A percentile compares a stretch with the other conserved stretches of the same genome.
Evolutionary conservation across 92 coral and sea anemone genomes (phyloP).

Genomic region (Desmophyllum pertusum): DNA sequence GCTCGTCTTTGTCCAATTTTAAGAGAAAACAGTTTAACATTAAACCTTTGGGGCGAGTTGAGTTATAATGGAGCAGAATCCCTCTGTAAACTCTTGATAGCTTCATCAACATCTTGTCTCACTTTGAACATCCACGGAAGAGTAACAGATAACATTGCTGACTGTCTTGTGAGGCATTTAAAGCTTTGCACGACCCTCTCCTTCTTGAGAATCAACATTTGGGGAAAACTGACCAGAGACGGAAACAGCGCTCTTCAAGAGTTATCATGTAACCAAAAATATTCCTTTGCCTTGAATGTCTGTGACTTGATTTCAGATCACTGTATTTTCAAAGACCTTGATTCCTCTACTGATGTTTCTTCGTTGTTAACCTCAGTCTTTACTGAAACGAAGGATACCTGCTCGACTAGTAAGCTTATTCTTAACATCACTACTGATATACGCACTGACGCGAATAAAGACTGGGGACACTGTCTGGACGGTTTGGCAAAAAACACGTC

Average conservation of each 20-base stretch:
- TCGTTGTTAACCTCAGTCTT: background rate
- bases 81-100: background rate
- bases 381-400: no score
- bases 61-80: background rate
- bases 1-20: background rate
- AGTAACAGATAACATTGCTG: background rate
- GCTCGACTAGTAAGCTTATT: background rate
- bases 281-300: background rate
- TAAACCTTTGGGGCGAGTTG: slow-evolving; percentile 28
- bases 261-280: background rate
- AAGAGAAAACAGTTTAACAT: background rate
- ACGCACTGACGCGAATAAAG: no score
- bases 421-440: background rate
- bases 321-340: background rate
- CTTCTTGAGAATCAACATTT: slow-evolving; percentile 1
- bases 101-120: background rate
- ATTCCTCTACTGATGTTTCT: background rate
- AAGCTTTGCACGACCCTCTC: background rate
- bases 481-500: no score
- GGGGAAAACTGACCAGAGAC: background rate
- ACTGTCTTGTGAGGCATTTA: background rate
- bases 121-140: slow-evolving; percentile 4
- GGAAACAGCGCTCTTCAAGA: background rate
- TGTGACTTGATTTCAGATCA: background rate
- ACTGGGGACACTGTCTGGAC: no score